phyloP scores from a whole-genome alignment of 2,888 invertebrate species.

The Eueremaeus valkanovi region DNA sequence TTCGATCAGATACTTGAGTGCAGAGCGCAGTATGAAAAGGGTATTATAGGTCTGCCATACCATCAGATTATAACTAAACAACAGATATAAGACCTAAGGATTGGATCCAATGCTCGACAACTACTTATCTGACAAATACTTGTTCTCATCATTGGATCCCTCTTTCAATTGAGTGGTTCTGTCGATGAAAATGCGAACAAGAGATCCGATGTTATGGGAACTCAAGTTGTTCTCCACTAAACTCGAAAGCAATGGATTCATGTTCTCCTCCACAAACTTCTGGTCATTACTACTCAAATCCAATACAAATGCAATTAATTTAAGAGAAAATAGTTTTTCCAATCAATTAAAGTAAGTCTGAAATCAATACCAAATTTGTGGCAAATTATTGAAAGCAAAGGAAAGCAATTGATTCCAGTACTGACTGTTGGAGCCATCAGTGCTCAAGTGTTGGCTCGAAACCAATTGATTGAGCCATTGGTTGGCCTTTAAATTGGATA shows the following conservation, averaged over 20 bases:
- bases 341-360: background rate
- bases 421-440: conserved; percentile 64
- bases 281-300: conserved; percentile 64
- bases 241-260: conserved; percentile 69
- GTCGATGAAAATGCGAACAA: conserved; percentile 78
- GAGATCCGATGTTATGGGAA: conserved; percentile 82
- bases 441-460: conserved; percentile 70
- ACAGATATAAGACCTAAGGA: too few species aligned
- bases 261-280: conserved; percentile 71
- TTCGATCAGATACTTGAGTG: conserved; percentile 83
- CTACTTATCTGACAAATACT: background rate
- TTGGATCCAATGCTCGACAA: conserved; percentile 14
- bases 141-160: conserved; percentile 12
- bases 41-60: conserved; percentile 92
- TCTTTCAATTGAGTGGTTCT: conserved; percentile 73
- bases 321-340: conserved; percentile 32
- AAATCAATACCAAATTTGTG: conserved; percentile 45
- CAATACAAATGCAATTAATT: background rate
- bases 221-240: conserved; percentile 75
- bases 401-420: conserved; percentile 93
- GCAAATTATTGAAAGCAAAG: conserved; percentile 68
- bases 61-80: conserved; percentile 45
- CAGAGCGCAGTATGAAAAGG: conserved; percentile 73
- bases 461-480: conserved; percentile 73
- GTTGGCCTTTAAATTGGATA: conserved; percentile 72